Percentiles rank a stretch among this genome's conserved stretches.
Conservation (phyloP, 1,140 invertebrate species). For the Scaptomyza montana region DNA sequence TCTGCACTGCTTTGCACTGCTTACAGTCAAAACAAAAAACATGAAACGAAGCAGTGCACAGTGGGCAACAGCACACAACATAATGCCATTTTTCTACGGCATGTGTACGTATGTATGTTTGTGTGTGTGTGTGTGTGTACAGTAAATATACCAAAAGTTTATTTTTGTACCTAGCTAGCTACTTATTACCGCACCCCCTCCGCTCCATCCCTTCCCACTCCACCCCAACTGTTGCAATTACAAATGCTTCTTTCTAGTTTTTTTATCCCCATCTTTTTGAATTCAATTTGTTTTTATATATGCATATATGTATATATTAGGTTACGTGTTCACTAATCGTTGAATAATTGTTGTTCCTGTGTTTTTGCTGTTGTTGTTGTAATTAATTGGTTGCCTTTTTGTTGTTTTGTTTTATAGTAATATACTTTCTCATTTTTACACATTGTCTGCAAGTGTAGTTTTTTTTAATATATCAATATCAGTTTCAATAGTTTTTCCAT, state of each 20-base stretch:
- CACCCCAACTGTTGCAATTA: neutral
- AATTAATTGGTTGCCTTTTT: slow-evolving; percentile 8
- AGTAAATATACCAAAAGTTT: neutral
- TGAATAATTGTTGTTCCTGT: slow-evolving; percentile 21
- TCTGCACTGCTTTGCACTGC: slow-evolving; percentile 19
- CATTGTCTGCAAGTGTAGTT: slow-evolving; percentile 84
- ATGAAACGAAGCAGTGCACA: slow-evolving; percentile 11
- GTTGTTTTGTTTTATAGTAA: slow-evolving; percentile 20
- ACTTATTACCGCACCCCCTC: slow-evolving; percentile 1
- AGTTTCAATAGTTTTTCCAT: slow-evolving; percentile 45
- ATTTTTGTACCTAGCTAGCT: slow-evolving; percentile 19
- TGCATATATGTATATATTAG: neutral
- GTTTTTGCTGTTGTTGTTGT: neutral
- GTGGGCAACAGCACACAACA: neutral
- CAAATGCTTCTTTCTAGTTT: neutral
- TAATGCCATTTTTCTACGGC: neutral
- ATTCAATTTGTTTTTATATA: slow-evolving; percentile 13
- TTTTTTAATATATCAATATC: slow-evolving; percentile 39
- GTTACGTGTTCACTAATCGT: slow-evolving; percentile 23
- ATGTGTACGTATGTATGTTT: neutral
- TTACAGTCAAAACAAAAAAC: neutral
- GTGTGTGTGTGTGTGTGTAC: neutral
- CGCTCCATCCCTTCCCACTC: no score
- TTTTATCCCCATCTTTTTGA: slow-evolving; percentile 4
- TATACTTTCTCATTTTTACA: slow-evolving; percentile 77